These are phyloP conservation scores for Dicranocentrus wangi DNA, from an alignment of 2,888 invertebrate species.

Conservation along the genomic window DNA sequence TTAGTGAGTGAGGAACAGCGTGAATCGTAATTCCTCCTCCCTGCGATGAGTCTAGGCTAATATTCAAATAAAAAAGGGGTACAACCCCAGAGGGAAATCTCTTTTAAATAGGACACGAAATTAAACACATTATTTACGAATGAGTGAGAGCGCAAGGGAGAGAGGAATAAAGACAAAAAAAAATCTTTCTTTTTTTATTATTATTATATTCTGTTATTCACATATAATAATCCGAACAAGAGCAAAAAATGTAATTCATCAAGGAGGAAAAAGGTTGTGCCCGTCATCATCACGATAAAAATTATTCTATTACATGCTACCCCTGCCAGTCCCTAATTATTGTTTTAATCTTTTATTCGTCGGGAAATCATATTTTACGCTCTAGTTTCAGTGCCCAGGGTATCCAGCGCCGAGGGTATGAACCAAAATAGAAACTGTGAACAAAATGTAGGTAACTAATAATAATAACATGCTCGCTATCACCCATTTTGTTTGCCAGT, in stretches of 20 bases:
- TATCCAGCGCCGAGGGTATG: no score
- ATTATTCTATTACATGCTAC: slow-evolving; percentile 12
- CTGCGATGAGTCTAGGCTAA: no score
- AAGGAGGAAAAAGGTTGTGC: not conserved
- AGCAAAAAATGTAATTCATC: slow-evolving; percentile 3
- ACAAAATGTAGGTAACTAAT: no score
- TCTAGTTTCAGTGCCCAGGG: not conserved
- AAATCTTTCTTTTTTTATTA: not conserved
- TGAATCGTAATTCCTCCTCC: no score
- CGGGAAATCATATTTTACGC: not conserved
- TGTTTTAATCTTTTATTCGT: not conserved
- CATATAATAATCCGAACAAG: no score
- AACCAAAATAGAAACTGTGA: no score
- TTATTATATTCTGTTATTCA: not conserved
- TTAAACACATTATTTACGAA: slow-evolving; percentile 5
- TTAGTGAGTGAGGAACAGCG: no score
- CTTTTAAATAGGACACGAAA: not conserved
- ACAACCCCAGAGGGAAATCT: no score
- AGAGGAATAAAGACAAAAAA: not conserved
- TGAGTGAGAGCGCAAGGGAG: not conserved
- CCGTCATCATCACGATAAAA: not conserved
- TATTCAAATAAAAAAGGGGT: no score
- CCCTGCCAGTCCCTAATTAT: slow-evolving; percentile 13
- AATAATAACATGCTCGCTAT: no score
- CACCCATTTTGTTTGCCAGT: no score